These are phyloP conservation scores for Indicator maculatus DNA, from an alignment of 2,113 vertebrate species.

Conservation along the genomic window DNA sequence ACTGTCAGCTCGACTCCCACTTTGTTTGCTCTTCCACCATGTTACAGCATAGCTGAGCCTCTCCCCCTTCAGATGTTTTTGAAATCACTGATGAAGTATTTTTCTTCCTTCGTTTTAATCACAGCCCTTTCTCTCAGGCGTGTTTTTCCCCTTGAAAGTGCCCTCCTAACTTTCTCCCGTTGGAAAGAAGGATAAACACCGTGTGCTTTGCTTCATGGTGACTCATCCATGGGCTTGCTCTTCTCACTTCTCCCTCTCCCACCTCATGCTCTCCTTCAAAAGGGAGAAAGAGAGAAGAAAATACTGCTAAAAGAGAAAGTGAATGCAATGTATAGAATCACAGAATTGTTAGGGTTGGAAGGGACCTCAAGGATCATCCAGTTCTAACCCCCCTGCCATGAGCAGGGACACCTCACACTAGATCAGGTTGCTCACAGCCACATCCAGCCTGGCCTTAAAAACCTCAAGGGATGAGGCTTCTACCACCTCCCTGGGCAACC, in stretches of 20 bases:
- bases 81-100: not conserved
- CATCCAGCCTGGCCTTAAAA: no score
- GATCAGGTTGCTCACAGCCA: no score
- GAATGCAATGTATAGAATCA: not conserved
- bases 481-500: no score
- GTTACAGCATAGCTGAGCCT: not conserved
- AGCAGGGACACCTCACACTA: no score
- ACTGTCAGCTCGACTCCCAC: not conserved
- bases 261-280: not conserved
- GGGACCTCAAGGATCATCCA: no score
- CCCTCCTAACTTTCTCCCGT: not conserved
- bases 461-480: no score
- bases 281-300: not conserved
- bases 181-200: not conserved
- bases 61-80: not conserved
- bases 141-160: not conserved
- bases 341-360: no score
- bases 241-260: not conserved
- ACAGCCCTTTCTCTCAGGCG: not conserved
- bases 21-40: not conserved
- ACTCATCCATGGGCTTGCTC: constrained; percentile 5
- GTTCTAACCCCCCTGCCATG: no score
- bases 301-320: not conserved
- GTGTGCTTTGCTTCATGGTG: not conserved
- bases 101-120: constrained; percentile 22